Base-by-base conservation (phyloP, 1,140 invertebrate species). In the Dinothrombium tinctorium region DNA sequence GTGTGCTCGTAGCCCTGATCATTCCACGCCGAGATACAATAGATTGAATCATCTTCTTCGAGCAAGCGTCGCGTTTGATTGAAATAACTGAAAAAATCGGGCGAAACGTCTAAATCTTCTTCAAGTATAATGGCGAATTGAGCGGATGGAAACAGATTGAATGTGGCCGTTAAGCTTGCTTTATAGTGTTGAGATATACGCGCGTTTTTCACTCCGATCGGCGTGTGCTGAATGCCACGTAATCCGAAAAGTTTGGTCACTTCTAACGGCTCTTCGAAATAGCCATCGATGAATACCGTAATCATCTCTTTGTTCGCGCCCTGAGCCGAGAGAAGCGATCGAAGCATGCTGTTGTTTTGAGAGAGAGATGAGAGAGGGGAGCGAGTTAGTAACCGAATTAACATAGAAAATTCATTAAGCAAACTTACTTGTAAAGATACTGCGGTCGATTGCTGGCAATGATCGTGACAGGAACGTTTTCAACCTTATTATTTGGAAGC, bases 11-110 rank as follows among this genome's bases (percentile, higher is more conserved):
- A 69, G 22, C 63, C 63, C 58, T 71, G 69, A 54, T 73, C 71
- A 59, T 73, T 73, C 71, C 71, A 73, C 0, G 71, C 70, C 21
- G 68, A 71, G 15, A 73, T 60, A 56, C 71, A 73, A 49, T 71
- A 73, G 17, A 73, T 39, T 23, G 55, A 60, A 2, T 55, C 49
- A 47, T 71, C 68, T 46, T 69, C 62, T 42, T 69, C 67, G 24
- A 73, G 47, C 14, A 73, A 47, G 37, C 58, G 56, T 17, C 64
- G 47, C 4, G 69, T 69, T 54, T 73, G 71, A 51, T 62, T 69
- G 51, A 73, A 72, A 52, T 68, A 73, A 51, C 64, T 67, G 53
- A 43, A 60, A 53, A 72, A 69, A 53, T 73, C 69, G 40, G 65
- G 65, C 20, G 69, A 68, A 3, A 72, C 63, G 54, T 72, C 69